These are phyloP conservation scores for Dicyrtomina minuta DNA, from an alignment of 2,888 invertebrate genomes.

Conservation along the genomic window DNA sequence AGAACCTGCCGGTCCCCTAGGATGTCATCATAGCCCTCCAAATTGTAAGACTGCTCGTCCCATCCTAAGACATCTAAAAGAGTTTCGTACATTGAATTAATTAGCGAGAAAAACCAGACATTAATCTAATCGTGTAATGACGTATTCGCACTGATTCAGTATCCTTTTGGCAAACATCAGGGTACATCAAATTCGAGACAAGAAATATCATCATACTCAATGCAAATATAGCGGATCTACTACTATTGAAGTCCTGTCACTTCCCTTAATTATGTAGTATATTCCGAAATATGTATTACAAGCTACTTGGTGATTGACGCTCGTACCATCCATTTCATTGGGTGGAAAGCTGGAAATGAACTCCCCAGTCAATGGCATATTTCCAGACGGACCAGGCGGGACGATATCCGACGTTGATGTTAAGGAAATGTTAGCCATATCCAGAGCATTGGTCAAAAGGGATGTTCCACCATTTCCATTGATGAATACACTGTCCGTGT, in stretches of 20 bases:
- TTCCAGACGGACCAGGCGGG: background rate
- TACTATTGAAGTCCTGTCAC: background rate
- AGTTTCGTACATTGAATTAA: too few species aligned
- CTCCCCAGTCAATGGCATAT: background rate
- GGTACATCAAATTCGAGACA: constrained; percentile 40
- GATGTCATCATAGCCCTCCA: constrained; percentile 40
- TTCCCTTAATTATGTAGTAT: too few species aligned
- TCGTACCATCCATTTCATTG: too few species aligned
- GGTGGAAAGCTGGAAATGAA: background rate
- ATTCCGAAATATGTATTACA: too few species aligned
- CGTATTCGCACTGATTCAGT: constrained; percentile 31
- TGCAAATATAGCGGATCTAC: background rate
- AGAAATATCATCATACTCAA: constrained; percentile 40
- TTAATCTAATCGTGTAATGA: too few species aligned
- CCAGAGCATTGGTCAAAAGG: background rate
- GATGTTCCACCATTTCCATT: constrained; percentile 4
- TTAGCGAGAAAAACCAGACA: too few species aligned
- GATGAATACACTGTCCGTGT: too few species aligned
- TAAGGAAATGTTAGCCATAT: background rate
- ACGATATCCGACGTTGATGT: background rate
- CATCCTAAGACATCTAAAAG: constrained; percentile 11
- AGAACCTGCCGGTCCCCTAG: background rate
- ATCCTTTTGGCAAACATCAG: constrained; percentile 43
- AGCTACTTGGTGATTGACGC: too few species aligned
- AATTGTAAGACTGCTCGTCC: constrained; percentile 45